Base-by-base conservation (phyloP, 2,888 invertebrate species). In the Leucania comma region DNA sequence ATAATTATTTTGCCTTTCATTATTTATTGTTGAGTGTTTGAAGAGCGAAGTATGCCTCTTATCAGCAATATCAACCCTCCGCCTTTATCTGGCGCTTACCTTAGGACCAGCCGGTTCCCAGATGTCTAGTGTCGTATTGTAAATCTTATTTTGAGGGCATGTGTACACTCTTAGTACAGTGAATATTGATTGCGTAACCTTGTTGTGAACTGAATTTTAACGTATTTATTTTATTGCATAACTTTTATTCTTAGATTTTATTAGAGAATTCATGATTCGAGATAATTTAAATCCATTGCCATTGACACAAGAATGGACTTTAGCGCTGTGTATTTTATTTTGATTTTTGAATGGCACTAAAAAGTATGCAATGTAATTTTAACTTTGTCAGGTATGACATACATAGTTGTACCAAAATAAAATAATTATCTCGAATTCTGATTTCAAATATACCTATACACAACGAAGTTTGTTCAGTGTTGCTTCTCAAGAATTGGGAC, bases 121-220 rank as follows among this genome's bases (percentile, higher is more conserved):
- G 3, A 57, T 35, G 20, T 20, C 26, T 60, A 22, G 57, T 70
- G 78, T 82, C 61, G 50, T 64, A 50, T 14, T 51, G 22, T 53
- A 64, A 62, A 60, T 61, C 17, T 17, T 42, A 46, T 48, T 24
- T 50, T 56, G 26, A 22, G 8, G 38, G 42, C 59, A 20, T 70
- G 67, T 79, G 56, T 72, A 82, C 73, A 78, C 62, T 67, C 46
- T 70, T 70, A 80, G 42, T 46, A 51, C 75, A 54, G 72, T 78
- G 53, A 77, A 63, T 72, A 78, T 70, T 61, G 54, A 72, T 65
- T 72, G 64, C 72, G 56, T 60, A 64, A 76, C 57, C 63, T 71
- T 78, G 84, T 86, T 84, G 83, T 86, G 89, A 90, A 90, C 89
- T 90, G 90, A 89, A 88, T 87, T 88, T 87, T 50, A 78, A 84